phyloP scores from a whole-genome alignment of 2,888 invertebrate species.

The Cryptocephalus primarius region DNA sequence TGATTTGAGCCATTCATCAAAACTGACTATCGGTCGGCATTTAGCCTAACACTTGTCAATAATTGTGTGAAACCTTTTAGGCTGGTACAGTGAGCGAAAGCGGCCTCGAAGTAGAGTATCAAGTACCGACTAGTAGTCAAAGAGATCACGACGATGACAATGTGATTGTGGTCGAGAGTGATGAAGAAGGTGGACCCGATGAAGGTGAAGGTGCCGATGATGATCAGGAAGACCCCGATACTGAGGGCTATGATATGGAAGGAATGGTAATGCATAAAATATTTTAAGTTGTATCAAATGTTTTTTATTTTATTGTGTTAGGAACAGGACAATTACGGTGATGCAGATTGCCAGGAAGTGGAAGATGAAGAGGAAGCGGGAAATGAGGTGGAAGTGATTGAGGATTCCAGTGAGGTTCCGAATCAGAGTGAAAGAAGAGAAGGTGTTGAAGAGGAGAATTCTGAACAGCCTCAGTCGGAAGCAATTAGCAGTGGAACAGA shows the following conservation, averaged over 20 bases:
- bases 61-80: slow-evolving; percentile 1
- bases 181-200: slow-evolving; percentile 58
- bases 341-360: slow-evolving; percentile 46
- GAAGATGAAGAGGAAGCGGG: slow-evolving; percentile 33
- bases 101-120: slow-evolving; percentile 60
- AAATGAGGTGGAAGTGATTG: slow-evolving; percentile 48
- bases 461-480: slow-evolving; percentile 44
- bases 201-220: slow-evolving; percentile 43
- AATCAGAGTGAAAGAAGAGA: slow-evolving; percentile 43
- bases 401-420: slow-evolving; percentile 53
- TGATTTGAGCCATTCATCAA: no score
- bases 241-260: slow-evolving; percentile 47
- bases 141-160: slow-evolving; percentile 73
- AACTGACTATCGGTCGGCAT: no score
- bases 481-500: slow-evolving; percentile 70
- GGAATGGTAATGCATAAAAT: slow-evolving; percentile 21
- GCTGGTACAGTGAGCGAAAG: slow-evolving; percentile 35
- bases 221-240: slow-evolving; percentile 44
- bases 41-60: no score
- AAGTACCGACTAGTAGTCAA: slow-evolving; percentile 79
- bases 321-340: slow-evolving; percentile 43
- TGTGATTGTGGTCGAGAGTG: slow-evolving; percentile 58
- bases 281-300: not conserved
- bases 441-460: slow-evolving; percentile 37
- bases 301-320: slow-evolving; percentile 11